These are phyloP conservation scores for Penaeus chinensis DNA, from an alignment of 1,140 invertebrate genomes.

Conservation along the genomic window DNA sequence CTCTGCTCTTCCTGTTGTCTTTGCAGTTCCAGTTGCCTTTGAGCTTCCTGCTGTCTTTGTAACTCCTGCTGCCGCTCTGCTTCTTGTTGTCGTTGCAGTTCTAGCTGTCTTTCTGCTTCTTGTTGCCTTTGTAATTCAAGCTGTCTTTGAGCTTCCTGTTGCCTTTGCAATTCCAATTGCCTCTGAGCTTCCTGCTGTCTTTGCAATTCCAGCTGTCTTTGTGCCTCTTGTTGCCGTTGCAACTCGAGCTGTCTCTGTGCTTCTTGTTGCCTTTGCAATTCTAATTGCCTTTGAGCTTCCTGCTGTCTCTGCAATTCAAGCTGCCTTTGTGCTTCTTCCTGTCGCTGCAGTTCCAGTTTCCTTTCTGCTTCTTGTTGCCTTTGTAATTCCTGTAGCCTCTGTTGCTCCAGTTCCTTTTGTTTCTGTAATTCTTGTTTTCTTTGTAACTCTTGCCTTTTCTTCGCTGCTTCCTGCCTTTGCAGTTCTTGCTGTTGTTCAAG, in stretches of 20 bases:
- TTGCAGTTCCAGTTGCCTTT: conserved; percentile 16
- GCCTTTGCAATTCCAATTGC: neutral
- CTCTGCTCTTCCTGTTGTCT: neutral
- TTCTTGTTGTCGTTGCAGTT: conserved; percentile 16
- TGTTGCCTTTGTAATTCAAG: neutral
- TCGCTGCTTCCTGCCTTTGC: neutral
- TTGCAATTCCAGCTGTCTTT: conserved; percentile 25
- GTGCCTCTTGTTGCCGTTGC: conserved; percentile 6
- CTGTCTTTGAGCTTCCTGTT: conserved; percentile 27
- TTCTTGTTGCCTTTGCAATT: neutral
- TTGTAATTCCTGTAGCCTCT: neutral
- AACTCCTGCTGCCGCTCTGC: neutral
- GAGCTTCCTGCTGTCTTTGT: conserved; percentile 11
- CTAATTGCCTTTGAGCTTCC: conserved; percentile 16
- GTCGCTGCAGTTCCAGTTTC: neutral
- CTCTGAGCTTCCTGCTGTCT: conserved; percentile 9
- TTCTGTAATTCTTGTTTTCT: conserved; percentile 18
- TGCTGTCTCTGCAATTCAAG: neutral
- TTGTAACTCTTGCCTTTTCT: conserved; percentile 26
- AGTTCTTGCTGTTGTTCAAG: conserved; percentile 38
- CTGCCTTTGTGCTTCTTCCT: neutral
- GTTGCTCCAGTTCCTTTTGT: neutral
- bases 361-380: neutral
- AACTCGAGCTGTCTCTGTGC: conserved; percentile 32
- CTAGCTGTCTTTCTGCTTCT: conserved; percentile 4